Conservation (phyloP, 2,797 vertebrate genomes). For the Botia kubotai region DNA sequence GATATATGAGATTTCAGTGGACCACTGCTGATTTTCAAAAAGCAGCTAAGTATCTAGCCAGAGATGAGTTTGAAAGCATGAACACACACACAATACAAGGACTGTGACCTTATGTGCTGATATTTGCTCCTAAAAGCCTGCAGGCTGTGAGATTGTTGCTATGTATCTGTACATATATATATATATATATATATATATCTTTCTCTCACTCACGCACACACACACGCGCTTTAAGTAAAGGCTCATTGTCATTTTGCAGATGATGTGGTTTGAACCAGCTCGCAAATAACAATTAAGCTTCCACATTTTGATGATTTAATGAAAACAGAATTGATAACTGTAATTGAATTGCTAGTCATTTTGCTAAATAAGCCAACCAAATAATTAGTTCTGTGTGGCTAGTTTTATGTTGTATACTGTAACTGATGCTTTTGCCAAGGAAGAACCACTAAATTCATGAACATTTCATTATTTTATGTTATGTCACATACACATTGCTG, state of each 20-base stretch:
- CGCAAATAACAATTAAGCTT: neutral
- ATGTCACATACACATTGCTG: no score
- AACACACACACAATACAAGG: neutral
- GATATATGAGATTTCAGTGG: neutral
- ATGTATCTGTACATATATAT: neutral
- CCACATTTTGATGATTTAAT: slow-evolving; percentile 35
- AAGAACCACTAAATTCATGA: neutral
- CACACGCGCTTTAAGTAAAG: no score
- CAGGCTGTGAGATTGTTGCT: slow-evolving; percentile 5
- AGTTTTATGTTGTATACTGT: slow-evolving; percentile 7
- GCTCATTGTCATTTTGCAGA: slow-evolving; percentile 11
- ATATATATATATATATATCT: no score
- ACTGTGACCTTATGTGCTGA: neutral
- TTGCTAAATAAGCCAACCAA: slow-evolving; percentile 25
- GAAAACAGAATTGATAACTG: slow-evolving; percentile 27
- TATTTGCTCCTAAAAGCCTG: slow-evolving; percentile 22
- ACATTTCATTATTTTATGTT: no score
- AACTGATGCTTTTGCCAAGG: slow-evolving; percentile 17
- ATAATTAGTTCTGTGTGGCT: slow-evolving; percentile 36
- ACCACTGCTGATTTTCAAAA: slow-evolving; percentile 6
- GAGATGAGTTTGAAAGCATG: slow-evolving; percentile 21
- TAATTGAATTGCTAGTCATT: slow-evolving; percentile 31
- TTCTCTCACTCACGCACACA: neutral
- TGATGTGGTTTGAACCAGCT: neutral
- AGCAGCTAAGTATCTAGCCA: neutral